Evolutionary conservation across 2,113 vertebrate species (phyloP).

Genomic region (Datnioides undecimradiatus): DNA sequence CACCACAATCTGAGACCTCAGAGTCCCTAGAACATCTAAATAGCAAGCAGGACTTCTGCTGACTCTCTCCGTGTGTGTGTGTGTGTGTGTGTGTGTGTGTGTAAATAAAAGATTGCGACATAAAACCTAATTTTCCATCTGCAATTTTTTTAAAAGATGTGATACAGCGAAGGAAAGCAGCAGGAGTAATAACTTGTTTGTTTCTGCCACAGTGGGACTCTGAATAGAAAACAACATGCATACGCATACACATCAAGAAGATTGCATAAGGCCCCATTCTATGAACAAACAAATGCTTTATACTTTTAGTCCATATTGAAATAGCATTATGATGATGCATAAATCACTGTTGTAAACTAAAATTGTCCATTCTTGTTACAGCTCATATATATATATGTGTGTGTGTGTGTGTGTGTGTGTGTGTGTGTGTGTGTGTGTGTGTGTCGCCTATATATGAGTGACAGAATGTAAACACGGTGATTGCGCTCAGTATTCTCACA

Average conservation of each 20-base stretch:
- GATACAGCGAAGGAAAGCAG: constrained; percentile 41
- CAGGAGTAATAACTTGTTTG: constrained; percentile 64
- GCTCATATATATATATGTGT: background rate
- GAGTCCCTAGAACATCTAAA: background rate
- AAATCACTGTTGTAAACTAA: constrained; percentile 6
- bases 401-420: too few species aligned
- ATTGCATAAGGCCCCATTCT: constrained; percentile 42
- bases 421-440: too few species aligned
- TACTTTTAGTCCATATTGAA: constrained; percentile 38
- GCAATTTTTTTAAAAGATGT: constrained; percentile 46
- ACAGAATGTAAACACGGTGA: too few species aligned
- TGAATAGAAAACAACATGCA: constrained; percentile 44
- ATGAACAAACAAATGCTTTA: constrained; percentile 38
- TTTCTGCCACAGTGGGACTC: constrained; percentile 59
- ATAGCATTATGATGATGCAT: constrained; percentile 31
- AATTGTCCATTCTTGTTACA: background rate
- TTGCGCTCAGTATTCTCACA: too few species aligned
- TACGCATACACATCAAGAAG: constrained; percentile 27
- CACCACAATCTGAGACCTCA: background rate
- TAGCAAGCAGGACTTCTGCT: background rate
- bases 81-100: constrained; percentile 4
- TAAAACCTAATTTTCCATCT: constrained; percentile 45
- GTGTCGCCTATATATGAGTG: background rate
- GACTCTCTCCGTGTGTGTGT: background rate
- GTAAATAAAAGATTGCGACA: constrained; percentile 47